Percentiles rank a stretch among this genome's conserved stretches.
These are phyloP conservation scores for Polydrusus cervinus DNA, from an alignment of 2,888 invertebrate genomes.

Conservation along the genomic window DNA sequence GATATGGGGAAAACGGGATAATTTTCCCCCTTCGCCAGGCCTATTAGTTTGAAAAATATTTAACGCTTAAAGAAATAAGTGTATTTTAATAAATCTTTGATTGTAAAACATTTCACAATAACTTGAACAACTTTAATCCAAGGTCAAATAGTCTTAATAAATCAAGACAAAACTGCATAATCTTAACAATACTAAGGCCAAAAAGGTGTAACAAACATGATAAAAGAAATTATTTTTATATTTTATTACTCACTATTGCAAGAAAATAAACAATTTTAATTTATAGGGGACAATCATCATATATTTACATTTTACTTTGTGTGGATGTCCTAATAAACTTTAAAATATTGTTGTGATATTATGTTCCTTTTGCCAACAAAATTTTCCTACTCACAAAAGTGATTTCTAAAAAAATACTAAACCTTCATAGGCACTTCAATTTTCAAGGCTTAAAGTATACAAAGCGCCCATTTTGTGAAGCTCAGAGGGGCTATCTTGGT, in stretches of 20 bases:
- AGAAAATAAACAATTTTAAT: neutral
- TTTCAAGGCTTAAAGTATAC: too few species aligned
- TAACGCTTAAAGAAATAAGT: too few species aligned
- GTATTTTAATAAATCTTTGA: neutral
- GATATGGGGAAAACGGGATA: too few species aligned
- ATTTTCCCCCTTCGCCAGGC: too few species aligned
- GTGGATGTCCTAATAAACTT: neutral
- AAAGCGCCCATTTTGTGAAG: too few species aligned
- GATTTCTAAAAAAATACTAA: too few species aligned
- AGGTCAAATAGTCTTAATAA: neutral
- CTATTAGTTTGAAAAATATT: too few species aligned
- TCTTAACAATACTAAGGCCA: slow-evolving; percentile 8
- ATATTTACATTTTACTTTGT: neutral
- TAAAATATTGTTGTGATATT: neutral
- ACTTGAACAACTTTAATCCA: neutral
- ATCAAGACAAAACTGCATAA: neutral
- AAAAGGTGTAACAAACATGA: slow-evolving; percentile 18
- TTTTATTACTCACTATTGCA: neutral
- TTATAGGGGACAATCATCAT: neutral
- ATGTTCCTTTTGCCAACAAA: too few species aligned
- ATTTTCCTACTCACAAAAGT: too few species aligned
- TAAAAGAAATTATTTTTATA: neutral
- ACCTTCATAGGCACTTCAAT: too few species aligned
- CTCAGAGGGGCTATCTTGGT: too few species aligned
- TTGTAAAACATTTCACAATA: neutral